Evolutionary conservation across 1,140 invertebrate genomes (phyloP).

Genomic region (Hyposmocoma kahamanoa): DNA sequence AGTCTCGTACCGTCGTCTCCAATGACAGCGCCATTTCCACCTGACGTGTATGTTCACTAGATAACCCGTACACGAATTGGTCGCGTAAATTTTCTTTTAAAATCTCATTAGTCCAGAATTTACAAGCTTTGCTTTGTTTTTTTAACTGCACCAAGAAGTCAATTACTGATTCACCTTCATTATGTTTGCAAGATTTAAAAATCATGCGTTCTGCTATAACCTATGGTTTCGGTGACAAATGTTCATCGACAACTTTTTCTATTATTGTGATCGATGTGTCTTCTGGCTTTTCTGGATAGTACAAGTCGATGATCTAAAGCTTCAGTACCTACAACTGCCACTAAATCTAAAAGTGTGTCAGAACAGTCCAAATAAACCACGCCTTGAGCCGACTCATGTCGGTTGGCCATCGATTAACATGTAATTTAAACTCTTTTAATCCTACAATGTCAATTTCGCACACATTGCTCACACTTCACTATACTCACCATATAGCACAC

Average conservation of each 20-base stretch:
- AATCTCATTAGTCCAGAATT: background rate
- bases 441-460: background rate
- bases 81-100: conserved; percentile 13
- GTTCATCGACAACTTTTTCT: conserved; percentile 7
- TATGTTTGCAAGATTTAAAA: conserved; percentile 8
- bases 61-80: conserved; percentile 11
- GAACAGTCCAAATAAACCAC: background rate
- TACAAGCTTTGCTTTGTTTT: conserved; percentile 8
- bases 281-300: conserved; percentile 5
- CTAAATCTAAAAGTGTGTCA: background rate
- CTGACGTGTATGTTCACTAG: background rate
- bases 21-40: no score
- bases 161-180: conserved; percentile 6
- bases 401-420: background rate
- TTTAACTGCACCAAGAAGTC: conserved; percentile 12
- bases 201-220: conserved; percentile 10
- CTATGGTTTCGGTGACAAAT: conserved; percentile 12
- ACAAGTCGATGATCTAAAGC: conserved; percentile 5
- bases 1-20: no score
- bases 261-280: background rate
- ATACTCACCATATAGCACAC: background rate
- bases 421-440: background rate
- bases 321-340: conserved; percentile 5
- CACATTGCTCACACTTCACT: background rate
- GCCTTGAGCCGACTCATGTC: background rate